A percentile compares a stretch with the other conserved stretches of the same genome.
Conservation (phyloP, 2,113 vertebrate species). For the Macaca mulatta region DNA sequence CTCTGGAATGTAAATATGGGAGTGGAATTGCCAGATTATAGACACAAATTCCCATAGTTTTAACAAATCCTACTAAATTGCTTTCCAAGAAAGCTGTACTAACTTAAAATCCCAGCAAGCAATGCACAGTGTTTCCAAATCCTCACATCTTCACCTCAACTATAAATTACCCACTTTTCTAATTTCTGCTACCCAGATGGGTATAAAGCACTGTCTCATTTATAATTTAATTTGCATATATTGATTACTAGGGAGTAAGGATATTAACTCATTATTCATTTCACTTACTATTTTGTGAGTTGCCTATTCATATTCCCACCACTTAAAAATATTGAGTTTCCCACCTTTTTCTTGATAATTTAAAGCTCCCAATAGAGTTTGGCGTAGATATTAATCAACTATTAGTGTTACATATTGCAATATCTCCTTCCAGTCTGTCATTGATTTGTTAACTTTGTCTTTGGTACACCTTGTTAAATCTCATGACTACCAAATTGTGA, state of each 20-base stretch:
- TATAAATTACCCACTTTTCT: slow-evolving; percentile 19
- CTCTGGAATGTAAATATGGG: slow-evolving; percentile 34
- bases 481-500: not conserved
- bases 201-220: not conserved
- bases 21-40: slow-evolving; percentile 38
- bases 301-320: not conserved
- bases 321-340: not conserved
- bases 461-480: not conserved
- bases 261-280: slow-evolving; percentile 23
- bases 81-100: slow-evolving; percentile 34
- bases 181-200: slow-evolving; percentile 12
- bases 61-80: slow-evolving; percentile 53
- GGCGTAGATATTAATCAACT: not conserved
- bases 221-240: slow-evolving; percentile 22
- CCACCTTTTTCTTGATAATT: not conserved
- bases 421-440: not conserved
- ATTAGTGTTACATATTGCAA: not conserved
- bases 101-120: slow-evolving; percentile 23
- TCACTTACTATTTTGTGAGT: not conserved
- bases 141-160: not conserved
- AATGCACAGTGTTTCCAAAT: not conserved
- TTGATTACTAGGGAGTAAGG: slow-evolving; percentile 46
- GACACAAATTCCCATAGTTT: slow-evolving; percentile 56
- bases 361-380: not conserved
- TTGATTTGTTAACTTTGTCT: not conserved